Percentiles rank a stretch among this genome's conserved stretches.
Evolutionary conservation across 2,888 invertebrate species (phyloP).

Genomic region (Augiades crinisus): DNA sequence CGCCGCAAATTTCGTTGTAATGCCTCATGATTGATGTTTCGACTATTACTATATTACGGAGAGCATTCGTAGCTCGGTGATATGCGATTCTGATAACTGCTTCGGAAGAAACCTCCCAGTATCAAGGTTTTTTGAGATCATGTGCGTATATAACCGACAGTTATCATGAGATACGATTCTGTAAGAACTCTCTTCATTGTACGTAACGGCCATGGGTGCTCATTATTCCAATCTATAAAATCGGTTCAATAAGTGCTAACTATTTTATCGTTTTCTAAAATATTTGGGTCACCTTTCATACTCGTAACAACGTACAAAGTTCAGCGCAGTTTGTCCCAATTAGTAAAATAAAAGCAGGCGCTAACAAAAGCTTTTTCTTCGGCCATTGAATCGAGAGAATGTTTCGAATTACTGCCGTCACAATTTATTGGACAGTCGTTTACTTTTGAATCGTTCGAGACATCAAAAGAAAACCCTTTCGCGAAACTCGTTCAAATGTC

Average conservation of each 20-base stretch:
- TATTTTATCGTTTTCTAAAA: background rate
- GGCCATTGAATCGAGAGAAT: background rate
- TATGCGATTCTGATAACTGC: no score
- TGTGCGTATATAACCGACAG: no score
- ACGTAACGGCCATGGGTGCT: no score
- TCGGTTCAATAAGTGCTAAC: no score
- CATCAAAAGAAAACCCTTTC: conserved; percentile 9
- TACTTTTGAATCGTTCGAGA: background rate
- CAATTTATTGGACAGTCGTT: background rate
- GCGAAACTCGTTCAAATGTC: conserved; percentile 2
- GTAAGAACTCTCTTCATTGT: no score
- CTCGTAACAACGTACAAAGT: background rate
- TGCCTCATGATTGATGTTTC: background rate
- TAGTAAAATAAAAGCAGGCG: background rate
- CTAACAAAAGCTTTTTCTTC: background rate
- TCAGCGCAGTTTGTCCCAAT: background rate
- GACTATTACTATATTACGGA: no score
- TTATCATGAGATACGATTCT: no score
- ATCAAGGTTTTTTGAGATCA: no score
- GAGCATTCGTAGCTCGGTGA: no score
- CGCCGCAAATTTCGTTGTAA: conserved; percentile 4
- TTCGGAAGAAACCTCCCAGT: no score
- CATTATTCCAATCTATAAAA: no score
- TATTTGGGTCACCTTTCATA: background rate
- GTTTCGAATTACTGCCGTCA: background rate